These are phyloP conservation scores for Gymnothorax reevesii DNA, from an alignment of 2,797 vertebrate genomes.

Conservation along the genomic window DNA sequence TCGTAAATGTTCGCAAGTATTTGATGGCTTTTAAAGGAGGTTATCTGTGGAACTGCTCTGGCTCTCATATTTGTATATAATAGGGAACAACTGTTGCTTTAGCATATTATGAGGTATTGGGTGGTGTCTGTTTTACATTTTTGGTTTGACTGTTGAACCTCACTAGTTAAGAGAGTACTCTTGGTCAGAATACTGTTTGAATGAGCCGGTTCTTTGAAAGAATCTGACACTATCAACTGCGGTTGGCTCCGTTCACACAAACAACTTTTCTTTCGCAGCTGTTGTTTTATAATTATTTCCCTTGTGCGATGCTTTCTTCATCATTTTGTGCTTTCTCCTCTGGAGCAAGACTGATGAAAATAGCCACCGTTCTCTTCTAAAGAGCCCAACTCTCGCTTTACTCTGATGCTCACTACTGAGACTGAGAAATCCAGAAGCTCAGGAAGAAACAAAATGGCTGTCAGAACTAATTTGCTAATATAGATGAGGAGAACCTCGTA, in stretches of 20 bases:
- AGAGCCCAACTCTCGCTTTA: not conserved
- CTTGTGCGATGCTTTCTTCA: not conserved
- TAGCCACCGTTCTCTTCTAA: not conserved
- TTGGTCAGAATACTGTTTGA: not conserved
- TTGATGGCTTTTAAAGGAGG: constrained; percentile 22
- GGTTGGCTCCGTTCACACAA: constrained; percentile 1
- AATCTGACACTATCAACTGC: not conserved
- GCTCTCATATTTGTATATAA: constrained; percentile 26
- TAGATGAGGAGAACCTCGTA: not conserved
- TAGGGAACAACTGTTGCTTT: constrained; percentile 17
- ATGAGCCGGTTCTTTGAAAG: constrained; percentile 1
- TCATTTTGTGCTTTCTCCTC: not conserved
- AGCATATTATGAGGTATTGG: constrained; percentile 24
- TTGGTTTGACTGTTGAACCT: constrained; percentile 35
- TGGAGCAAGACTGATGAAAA: constrained; percentile 3
- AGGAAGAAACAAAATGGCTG: not conserved
- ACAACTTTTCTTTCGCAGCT: not conserved
- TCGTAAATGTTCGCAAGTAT: constrained; percentile 29
- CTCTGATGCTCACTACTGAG: constrained; percentile 20
- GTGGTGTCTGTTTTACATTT: constrained; percentile 22
- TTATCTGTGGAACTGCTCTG: constrained; percentile 22
- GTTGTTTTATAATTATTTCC: constrained; percentile 19
- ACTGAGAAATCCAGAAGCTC: constrained; percentile 19
- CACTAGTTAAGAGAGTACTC: constrained; percentile 26
- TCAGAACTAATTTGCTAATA: not conserved